Base-by-base conservation (phyloP, 2,888 invertebrate species). In the Neocrepidodera transversa region DNA sequence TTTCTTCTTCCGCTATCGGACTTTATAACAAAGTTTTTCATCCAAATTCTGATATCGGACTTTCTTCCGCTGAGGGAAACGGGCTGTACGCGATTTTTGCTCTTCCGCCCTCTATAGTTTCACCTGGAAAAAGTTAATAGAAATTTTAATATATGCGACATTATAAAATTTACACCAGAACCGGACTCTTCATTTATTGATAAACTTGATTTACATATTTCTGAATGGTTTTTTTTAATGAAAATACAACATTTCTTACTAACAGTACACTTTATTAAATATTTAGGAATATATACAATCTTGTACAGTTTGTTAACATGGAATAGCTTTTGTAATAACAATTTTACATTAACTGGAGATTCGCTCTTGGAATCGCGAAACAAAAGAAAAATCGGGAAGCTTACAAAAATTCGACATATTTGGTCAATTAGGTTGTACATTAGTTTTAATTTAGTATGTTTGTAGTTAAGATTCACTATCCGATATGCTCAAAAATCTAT, bases 251-350 rank as follows among this genome's bases (percentile, higher is more conserved):
- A 35, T 2, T 4, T 49, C 42, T 62, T 78, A 69, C 78, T 79
- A 79, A 79, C 78, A 78, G 78, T 79, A 77, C 75, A 75, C 74
- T 78, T 77, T 79, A 78, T 77, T 78, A 78, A 78, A 78, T 78
- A 76, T 68, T 70, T 47, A 54, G 45, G 23, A 45, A 53, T 69
- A 72, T 77, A 75, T 75, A 78, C 73, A 71, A 71, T 74, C 72
- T 74, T 71, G 71, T 73, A 74, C 73, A 75, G 68, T 72, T 60
- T 51, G 66, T 64, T 71, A 73, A 73, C 73, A 70, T 72, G 73
- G 68, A 70, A 71, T 74, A 75, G 72, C 71, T 66, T 55, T 64
- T 65, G 66, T 63, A 65, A 62, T 58, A 71, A 74, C 68, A 68
- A 69, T 69, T 68, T 69, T 71, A 71, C 68, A 72, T 28, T 69